phyloP scores from a whole-genome alignment of 1,140 invertebrate species.

The Caenorhabditis latens region DNA sequence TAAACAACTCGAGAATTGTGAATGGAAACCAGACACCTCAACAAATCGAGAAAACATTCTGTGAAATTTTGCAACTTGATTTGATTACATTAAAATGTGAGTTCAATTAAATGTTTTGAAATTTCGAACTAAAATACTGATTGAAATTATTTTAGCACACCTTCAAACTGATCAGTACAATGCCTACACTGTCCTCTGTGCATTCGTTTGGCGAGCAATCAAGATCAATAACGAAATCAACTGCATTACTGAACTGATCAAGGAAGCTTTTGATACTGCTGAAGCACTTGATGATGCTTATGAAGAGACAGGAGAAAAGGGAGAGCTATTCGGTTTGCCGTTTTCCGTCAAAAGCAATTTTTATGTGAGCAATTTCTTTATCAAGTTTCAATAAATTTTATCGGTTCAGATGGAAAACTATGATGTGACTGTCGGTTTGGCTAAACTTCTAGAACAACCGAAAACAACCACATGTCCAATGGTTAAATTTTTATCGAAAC shows the following conservation, averaged over 20 bases:
- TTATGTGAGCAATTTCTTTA: slow-evolving; percentile 65
- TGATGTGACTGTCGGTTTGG: slow-evolving; percentile 79
- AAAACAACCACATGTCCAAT: slow-evolving; percentile 74
- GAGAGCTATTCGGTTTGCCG: slow-evolving; percentile 73
- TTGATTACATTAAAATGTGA: slow-evolving; percentile 17
- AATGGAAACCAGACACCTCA: neutral
- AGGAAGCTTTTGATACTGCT: slow-evolving; percentile 51
- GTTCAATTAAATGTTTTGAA: neutral
- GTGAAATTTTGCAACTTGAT: slow-evolving; percentile 37
- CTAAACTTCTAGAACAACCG: slow-evolving; percentile 78
- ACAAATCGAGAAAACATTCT: slow-evolving; percentile 21
- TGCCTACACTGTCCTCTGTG: slow-evolving; percentile 35
- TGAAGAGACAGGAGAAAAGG: slow-evolving; percentile 66
- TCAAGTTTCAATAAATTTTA: neutral
- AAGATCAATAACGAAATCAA: slow-evolving; percentile 47
- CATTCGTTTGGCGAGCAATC: slow-evolving; percentile 42
- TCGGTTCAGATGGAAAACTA: slow-evolving; percentile 77
- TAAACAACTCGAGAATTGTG: neutral
- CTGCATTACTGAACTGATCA: slow-evolving; percentile 54
- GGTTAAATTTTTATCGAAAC: slow-evolving; percentile 71
- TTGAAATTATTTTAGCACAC: neutral
- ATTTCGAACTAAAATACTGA: neutral
- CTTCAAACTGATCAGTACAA: slow-evolving; percentile 37
- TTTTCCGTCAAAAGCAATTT: slow-evolving; percentile 77
- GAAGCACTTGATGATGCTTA: slow-evolving; percentile 16